These are phyloP conservation scores for Rhynchonycteris naso DNA, from an alignment of 2,797 vertebrate genomes.

Conservation along the genomic window DNA sequence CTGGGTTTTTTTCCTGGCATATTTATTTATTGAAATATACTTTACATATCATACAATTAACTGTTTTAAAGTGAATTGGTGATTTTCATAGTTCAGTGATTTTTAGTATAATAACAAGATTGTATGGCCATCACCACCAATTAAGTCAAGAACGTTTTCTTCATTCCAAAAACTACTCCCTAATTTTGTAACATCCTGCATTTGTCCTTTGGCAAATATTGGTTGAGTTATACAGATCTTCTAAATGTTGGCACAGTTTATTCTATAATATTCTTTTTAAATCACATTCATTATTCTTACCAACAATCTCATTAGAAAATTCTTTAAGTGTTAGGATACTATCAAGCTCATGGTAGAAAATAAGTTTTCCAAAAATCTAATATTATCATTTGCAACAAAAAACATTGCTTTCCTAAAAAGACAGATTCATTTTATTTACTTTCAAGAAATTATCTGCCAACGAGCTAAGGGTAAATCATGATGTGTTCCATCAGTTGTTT, in stretches of 20 bases:
- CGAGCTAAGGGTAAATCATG: neutral
- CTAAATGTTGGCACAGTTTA: neutral
- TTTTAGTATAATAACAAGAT: neutral
- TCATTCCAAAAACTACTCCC: neutral
- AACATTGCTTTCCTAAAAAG: neutral
- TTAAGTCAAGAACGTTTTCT: neutral
- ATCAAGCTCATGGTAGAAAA: neutral
- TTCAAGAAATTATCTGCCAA: slow-evolving; percentile 1
- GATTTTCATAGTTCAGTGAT: neutral
- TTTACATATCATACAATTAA: neutral
- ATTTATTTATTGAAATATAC: neutral
- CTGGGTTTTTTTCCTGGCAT: neutral
- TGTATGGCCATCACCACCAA: neutral
- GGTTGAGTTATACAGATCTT: neutral
- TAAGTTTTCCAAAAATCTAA: slow-evolving; percentile 41
- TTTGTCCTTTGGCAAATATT: slow-evolving; percentile 8
- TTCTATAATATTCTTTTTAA: neutral
- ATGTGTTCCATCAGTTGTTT: neutral
- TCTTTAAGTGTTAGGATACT: neutral
- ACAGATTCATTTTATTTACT: neutral
- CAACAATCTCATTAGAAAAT: neutral
- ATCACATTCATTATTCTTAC: slow-evolving; percentile 16
- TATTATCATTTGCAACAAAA: neutral
- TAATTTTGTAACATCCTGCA: neutral
- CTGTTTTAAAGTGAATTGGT: neutral